Evolutionary conservation across 2,888 invertebrate genomes (phyloP), one percentile per base, ranked within the genome.

Genomic region (Cecidostiba fungosa): DNA sequence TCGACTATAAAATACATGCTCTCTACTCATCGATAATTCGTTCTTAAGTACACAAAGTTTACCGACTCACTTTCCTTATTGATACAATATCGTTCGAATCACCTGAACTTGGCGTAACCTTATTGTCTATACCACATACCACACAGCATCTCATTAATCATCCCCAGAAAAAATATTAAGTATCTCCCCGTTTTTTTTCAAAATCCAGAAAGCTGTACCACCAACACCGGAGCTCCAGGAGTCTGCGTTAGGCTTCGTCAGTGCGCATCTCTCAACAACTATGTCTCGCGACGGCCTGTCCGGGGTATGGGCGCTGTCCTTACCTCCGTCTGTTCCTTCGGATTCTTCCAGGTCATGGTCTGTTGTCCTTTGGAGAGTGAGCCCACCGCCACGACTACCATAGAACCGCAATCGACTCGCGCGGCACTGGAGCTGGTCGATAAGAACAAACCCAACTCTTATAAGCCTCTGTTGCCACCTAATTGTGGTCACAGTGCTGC

Each of bases 401-500:
- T n/a, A 54, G 54, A 1, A 1, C 54, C 54, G 5, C 0, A 1
- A 19, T 16, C n/a, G 5, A n/a, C 19, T 54, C n/a, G 19, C 19
- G 54, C 1, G 54, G n/a, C 6, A 8, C 6, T 0, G 54, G 5
- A 59, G 19, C 2, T 6, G 19, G 69, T 6, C 36, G n/a, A n/a
- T n/a, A 19, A 14, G n/a, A 16, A n/a, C 3, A 19, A 36, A 32
- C n/a, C 54, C 5, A 54, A 8, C 12, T 16, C 69, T n/a, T 85
- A 74, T 29, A 89, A 88, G 16, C 89, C 90, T 14, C 84, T 92
- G 54, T 50, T 36, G 5, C 88, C 91, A 19, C 91, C 91, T 0
- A 92, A 95, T 0, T 97, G 97, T 89, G 97, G 97, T 0, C 90
- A 93, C 77, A 95, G 95, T 66, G 95, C 95, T 87, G 94, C n/a